A percentile compares a stretch with the other conserved stretches of the same genome.
phyloP scores from a whole-genome alignment of 2,888 invertebrate species.

The Chorisops tibialis region DNA sequence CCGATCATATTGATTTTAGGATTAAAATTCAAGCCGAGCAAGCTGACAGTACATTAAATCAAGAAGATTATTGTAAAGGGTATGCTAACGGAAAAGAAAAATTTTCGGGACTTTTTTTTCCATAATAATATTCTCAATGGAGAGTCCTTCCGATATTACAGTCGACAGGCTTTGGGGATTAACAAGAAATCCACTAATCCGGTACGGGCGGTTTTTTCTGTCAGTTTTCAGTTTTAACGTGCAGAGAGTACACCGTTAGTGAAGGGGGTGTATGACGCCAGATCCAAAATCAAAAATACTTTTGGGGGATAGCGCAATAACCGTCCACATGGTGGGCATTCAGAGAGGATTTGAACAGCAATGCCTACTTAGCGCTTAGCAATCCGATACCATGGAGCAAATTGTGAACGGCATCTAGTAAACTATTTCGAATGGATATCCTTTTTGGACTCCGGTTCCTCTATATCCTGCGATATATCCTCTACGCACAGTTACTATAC shows the following conservation, averaged over 20 bases:
- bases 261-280: background rate
- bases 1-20: conserved; percentile 41
- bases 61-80: conserved; percentile 36
- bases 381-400: conserved; percentile 18
- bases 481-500: conserved; percentile 19
- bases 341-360: conserved; percentile 14
- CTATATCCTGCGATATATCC: conserved; percentile 1
- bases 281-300: no score
- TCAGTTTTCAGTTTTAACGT: background rate
- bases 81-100: conserved; percentile 33
- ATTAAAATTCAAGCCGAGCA: conserved; percentile 41
- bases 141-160: background rate
- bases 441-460: background rate
- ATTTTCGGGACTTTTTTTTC: conserved; percentile 15
- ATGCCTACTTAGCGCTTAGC: conserved; percentile 19
- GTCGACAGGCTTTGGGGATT: conserved; percentile 4
- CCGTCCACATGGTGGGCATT: background rate
- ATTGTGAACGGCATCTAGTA: conserved; percentile 12
- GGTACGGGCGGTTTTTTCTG: background rate
- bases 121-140: background rate
- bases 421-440: background rate
- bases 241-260: background rate
- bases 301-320: background rate
- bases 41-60: conserved; percentile 34
- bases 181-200: conserved; percentile 13